Conservation (phyloP, 2,113 vertebrate genomes). For the Scatophagus argus region DNA sequence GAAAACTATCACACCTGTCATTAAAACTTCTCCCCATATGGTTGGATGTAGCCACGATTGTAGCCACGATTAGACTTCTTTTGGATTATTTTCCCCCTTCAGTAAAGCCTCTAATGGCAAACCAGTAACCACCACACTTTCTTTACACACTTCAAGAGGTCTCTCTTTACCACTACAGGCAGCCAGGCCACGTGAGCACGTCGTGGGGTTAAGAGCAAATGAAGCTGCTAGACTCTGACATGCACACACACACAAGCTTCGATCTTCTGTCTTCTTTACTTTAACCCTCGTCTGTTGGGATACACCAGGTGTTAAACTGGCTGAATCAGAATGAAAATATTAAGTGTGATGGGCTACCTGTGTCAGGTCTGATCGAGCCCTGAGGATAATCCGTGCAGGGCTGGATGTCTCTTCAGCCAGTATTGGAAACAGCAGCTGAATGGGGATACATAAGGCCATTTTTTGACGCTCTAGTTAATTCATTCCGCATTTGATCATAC, state of each 20-base stretch:
- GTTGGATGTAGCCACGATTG: constrained; percentile 1
- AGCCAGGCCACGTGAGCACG: background rate
- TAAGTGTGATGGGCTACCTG: constrained; percentile 28
- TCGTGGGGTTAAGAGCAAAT: constrained; percentile 17
- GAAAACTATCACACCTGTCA: too few species aligned
- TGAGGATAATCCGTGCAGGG: constrained; percentile 40
- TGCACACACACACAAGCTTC: constrained; percentile 41
- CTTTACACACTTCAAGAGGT: constrained; percentile 1
- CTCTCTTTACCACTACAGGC: too few species aligned
- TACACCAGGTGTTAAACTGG: constrained; percentile 37
- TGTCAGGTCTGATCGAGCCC: constrained; percentile 13
- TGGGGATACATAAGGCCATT: background rate
- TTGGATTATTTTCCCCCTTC: constrained; percentile 4
- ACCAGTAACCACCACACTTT: constrained; percentile 25
- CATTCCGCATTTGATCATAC: constrained; percentile 40
- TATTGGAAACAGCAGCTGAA: constrained; percentile 26
- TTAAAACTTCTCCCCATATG: background rate
- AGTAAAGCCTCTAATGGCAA: constrained; percentile 12
- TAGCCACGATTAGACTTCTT: background rate
- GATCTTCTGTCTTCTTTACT: constrained; percentile 50
- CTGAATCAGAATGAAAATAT: constrained; percentile 49
- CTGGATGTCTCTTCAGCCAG: constrained; percentile 32
- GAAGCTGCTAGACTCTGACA: constrained; percentile 18
- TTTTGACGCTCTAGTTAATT: constrained; percentile 26
- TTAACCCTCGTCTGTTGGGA: constrained; percentile 33